Percentiles rank a stretch among this genome's conserved stretches.
Evolutionary conservation across 2,888 invertebrate species (phyloP).

Genomic region (Zaprionus bogoriensis): DNA sequence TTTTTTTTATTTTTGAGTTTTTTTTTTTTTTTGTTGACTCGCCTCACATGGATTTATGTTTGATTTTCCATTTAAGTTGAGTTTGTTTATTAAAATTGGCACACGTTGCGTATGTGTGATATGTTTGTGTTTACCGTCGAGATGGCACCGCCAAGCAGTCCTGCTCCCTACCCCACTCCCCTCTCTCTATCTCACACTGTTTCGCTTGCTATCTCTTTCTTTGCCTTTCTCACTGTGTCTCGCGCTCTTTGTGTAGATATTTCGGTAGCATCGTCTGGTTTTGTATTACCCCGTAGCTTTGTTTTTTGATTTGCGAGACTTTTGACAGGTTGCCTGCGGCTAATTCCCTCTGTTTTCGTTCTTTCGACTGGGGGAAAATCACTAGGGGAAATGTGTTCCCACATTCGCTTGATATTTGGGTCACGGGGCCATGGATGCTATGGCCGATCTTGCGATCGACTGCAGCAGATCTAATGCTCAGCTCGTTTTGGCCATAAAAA

Average conservation of each 20-base stretch:
- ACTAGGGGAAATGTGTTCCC: slow-evolving; percentile 42
- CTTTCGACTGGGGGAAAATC: neutral
- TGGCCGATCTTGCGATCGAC: neutral
- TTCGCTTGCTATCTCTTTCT: slow-evolving; percentile 30
- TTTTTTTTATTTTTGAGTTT: slow-evolving; percentile 68
- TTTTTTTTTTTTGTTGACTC: slow-evolving; percentile 56
- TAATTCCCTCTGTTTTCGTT: slow-evolving; percentile 34
- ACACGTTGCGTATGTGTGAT: slow-evolving; percentile 72
- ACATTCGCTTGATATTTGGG: slow-evolving; percentile 45
- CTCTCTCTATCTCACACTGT: neutral
- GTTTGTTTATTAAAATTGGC: slow-evolving; percentile 77
- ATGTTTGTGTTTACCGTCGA: slow-evolving; percentile 53
- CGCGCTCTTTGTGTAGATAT: slow-evolving; percentile 19
- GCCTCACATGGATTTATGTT: slow-evolving; percentile 56
- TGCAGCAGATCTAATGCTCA: neutral
- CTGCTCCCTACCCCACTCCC: neutral
- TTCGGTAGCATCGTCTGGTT: slow-evolving; percentile 47
- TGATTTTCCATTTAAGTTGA: slow-evolving; percentile 73
- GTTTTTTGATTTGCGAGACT: slow-evolving; percentile 46
- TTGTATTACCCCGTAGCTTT: slow-evolving; percentile 53
- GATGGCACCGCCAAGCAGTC: neutral
- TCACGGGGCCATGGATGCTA: slow-evolving; percentile 42
- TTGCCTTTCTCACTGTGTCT: neutral
- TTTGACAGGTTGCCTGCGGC: slow-evolving; percentile 55
- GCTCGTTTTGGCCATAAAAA: too few species aligned